Base-by-base conservation (phyloP, 2,888 invertebrate species). In the Hydroisotoma schaefferi region DNA sequence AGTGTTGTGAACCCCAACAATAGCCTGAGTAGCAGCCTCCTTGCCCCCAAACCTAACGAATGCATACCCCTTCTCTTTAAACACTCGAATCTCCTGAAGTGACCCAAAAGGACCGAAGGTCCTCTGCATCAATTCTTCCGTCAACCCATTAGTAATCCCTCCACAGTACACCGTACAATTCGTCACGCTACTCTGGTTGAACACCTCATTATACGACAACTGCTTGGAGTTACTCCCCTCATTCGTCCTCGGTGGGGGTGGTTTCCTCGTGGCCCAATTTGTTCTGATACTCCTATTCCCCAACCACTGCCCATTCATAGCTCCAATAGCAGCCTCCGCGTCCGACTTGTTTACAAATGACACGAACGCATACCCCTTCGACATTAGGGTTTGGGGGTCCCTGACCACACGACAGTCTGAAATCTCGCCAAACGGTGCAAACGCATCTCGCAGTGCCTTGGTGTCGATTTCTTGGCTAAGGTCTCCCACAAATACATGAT, bases 261-360 rank as follows among this genome's bases (percentile, higher is more conserved):
- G 88, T 80, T 94, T 94, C 75, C 94, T 85, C 61, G 94, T 97
- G 40, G 98, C 98, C 98, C 98, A 99, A 80, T 99, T 99, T 73
- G 98, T 99, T 77, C 98, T 87, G 81, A 99, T 99, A 73, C 94
- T 90, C 71, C 97, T 85, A 56, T 94, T 92, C 27, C 98, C 98
- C 67, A 99, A 82, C 95, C 97, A 98, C 78, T 97, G 97, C 18
- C 98, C 98, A 77, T 99, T 99, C 98, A 99, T 99, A 64, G 92
- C 88, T 74, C 88, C 86, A 74, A 99, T 99, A 68, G 98, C 98
- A 74, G 90, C 89, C 78, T 99, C 98, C 5, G 98, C 98, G 78
- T 99, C 98, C 77, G 94, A 90, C 80, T 95, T 94, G 80, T 95
- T 95, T 40, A 98, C 94, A 79, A 97, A 99, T 33, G 97, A 97